phyloP scores from a whole-genome alignment of 2,888 invertebrate species.

The Heliconius sara region DNA sequence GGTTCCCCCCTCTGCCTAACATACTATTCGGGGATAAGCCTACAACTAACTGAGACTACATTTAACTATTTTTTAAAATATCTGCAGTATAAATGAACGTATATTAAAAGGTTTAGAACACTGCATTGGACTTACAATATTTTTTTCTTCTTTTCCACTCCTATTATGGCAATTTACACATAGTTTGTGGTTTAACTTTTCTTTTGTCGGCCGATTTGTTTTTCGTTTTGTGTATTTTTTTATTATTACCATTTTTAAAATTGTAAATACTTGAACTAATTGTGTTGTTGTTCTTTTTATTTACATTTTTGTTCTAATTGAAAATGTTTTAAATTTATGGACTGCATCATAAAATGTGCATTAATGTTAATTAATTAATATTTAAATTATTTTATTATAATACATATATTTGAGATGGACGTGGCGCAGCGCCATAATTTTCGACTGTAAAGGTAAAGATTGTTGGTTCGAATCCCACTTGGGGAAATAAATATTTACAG shows the following conservation, averaged over 20 bases:
- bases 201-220: constrained; percentile 74
- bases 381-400: too few species aligned
- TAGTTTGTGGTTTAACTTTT: constrained; percentile 68
- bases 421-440: not conserved
- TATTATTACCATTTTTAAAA: not conserved
- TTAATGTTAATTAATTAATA: too few species aligned
- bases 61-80: constrained; percentile 50
- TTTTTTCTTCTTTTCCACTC: constrained; percentile 61
- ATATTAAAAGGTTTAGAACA: constrained; percentile 75
- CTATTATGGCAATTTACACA: constrained; percentile 64
- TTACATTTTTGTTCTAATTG: too few species aligned
- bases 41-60: not conserved
- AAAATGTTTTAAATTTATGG: too few species aligned
- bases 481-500: not conserved
- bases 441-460: not conserved
- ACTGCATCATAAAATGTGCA: too few species aligned
- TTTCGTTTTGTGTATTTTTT: constrained; percentile 50
- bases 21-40: not conserved
- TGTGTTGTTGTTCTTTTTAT: not conserved
- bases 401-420: not conserved
- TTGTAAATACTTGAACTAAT: not conserved
- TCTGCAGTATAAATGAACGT: constrained; percentile 65
- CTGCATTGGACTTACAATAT: constrained; percentile 61
- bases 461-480: not conserved
- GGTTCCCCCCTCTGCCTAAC: not conserved